Percentiles rank a stretch among this genome's conserved stretches.
Conservation (phyloP, 2,797 vertebrate species). For the Brachyrhaphis roseni region DNA sequence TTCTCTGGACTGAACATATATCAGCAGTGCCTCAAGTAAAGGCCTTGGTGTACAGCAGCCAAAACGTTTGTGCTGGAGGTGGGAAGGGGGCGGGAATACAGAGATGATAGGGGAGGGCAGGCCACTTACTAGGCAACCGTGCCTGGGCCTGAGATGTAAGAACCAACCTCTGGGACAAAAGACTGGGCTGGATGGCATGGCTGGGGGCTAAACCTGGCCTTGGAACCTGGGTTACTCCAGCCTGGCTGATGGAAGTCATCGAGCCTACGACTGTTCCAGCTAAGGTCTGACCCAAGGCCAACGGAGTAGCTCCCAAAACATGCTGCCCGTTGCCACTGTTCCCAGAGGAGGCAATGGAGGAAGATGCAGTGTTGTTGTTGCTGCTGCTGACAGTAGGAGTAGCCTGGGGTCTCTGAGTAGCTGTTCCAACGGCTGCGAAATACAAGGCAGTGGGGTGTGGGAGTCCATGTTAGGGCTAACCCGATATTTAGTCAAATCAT, state of each 20-base stretch:
- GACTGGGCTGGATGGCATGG: constrained; percentile 89
- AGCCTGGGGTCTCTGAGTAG: constrained; percentile 88
- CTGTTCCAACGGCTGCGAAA: constrained; percentile 87
- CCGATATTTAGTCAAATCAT: constrained; percentile 45
- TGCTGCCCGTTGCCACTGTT: constrained; percentile 83
- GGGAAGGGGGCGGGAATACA: constrained; percentile 64
- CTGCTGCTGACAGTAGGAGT: constrained; percentile 77
- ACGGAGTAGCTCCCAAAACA: constrained; percentile 75
- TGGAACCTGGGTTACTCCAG: constrained; percentile 74
- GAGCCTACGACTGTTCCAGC: constrained; percentile 79
- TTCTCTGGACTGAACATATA: constrained; percentile 60
- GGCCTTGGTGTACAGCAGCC: constrained; percentile 68
- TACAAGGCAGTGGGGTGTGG: constrained; percentile 82
- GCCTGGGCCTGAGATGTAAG: constrained; percentile 98
- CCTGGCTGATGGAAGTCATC: constrained; percentile 79
- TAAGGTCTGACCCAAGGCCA: constrained; percentile 85
- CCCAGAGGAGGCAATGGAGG: constrained; percentile 72
- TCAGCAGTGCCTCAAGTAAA: constrained; percentile 76
- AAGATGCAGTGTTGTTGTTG: constrained; percentile 75
- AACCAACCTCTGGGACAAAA: constrained; percentile 96
- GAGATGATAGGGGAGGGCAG: constrained; percentile 75
- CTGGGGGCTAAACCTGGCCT: constrained; percentile 82
- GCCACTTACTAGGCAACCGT: constrained; percentile 99
- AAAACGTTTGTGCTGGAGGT: constrained; percentile 74
- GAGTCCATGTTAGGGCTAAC: constrained; percentile 76